These are phyloP conservation scores for Bovichtus variegatus DNA, from an alignment of 2,797 vertebrate species.

Conservation along the genomic window DNA sequence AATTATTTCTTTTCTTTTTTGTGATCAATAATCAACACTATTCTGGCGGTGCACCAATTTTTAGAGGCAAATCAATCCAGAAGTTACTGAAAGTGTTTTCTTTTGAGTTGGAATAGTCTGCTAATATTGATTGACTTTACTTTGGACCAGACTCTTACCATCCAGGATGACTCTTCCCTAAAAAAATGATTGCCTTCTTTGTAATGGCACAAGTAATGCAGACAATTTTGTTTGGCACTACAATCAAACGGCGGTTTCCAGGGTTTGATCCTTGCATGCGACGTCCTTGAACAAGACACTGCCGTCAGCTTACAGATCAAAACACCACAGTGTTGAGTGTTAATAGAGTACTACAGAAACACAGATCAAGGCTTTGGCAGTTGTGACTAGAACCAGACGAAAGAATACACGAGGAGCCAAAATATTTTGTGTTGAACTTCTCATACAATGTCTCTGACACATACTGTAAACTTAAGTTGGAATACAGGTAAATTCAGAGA, in stretches of 20 bases:
- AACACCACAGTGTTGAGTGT: constrained; percentile 43
- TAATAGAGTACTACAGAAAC: constrained; percentile 42
- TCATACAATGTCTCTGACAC: constrained; percentile 1
- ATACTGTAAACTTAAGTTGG: neutral
- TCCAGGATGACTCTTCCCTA: constrained; percentile 16
- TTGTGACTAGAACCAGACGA: constrained; percentile 6
- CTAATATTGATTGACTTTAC: constrained; percentile 20
- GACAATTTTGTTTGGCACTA: constrained; percentile 58
- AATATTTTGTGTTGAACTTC: neutral
- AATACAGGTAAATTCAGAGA: neutral
- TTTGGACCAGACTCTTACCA: constrained; percentile 18
- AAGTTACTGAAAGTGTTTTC: neutral
- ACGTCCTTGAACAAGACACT: constrained; percentile 55
- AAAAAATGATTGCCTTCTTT: constrained; percentile 37
- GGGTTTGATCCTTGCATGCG: constrained; percentile 55
- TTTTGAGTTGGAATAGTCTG: constrained; percentile 3
- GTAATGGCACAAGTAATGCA: constrained; percentile 60
- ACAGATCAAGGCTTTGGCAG: constrained; percentile 51
- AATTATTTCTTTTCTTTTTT: too few relatives aligned
- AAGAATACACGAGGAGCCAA: neutral
- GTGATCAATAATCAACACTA: neutral
- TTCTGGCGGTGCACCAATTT: neutral
- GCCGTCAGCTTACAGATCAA: constrained; percentile 56
- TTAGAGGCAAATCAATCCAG: neutral
- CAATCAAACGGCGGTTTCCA: constrained; percentile 54